Evolutionary conservation across 2,797 vertebrate genomes (phyloP), one percentile per base, ranked within the genome.

Genomic region (Tangara arthus): DNA sequence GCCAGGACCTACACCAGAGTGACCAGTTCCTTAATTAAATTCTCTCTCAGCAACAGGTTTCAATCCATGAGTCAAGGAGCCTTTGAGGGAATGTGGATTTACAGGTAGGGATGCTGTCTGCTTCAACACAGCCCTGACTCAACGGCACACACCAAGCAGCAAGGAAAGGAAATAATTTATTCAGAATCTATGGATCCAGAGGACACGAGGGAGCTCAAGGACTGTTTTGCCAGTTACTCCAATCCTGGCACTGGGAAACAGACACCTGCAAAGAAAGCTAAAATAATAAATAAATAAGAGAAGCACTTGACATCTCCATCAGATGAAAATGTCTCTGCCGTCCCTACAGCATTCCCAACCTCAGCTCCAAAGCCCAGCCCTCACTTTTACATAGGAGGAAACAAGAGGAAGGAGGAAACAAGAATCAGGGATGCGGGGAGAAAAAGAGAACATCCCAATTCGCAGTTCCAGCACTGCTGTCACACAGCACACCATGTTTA

Each of bases 11-110:
- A 91, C 89, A 77, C 91, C 63, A 93, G 87, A 90, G 89, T 94
- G 91, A 96, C 86, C 82, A 95, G 95, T 85, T 73, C 70, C 76
- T 94, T 96, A 94, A 97, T 96, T 91, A 94, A 97, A 93, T 82
- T 88, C 72, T 52, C 76, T 50, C 91, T 75, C 66, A 41, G 82
- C 72, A 94, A 71, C 73, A 95, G 59, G 84, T 71, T 15, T 79
- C 84, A 92, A 65, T 75, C 41, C 6, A 5, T 96, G 95, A 96
- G 82, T 95, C 94, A 94, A 91, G 63, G 73, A 88, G 72, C 70
- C 70, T 95, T 93, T 88, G 28, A 93, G 93, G 89, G 94, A 96
- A 96, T 94, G 95, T 41, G 50, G 91, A 95, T 85, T 91, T 95
- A 89, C 95, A 95, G 86, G 95, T 92, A 90, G 68, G 2, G 37